phyloP scores from a whole-genome alignment of 2,888 invertebrate species.

The Tachystola acroxantha region DNA sequence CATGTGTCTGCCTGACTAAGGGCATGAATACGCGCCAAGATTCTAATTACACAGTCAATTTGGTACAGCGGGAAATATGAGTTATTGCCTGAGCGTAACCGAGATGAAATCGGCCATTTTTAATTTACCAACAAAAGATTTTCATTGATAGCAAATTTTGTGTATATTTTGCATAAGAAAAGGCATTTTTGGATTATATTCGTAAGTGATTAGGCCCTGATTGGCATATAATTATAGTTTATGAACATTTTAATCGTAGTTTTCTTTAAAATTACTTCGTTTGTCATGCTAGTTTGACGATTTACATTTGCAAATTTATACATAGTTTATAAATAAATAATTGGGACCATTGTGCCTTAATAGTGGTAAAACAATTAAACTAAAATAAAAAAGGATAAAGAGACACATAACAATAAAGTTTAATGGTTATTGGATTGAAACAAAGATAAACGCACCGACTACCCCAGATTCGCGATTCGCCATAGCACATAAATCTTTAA shows the following conservation, averaged over 20 bases:
- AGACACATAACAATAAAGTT: background rate
- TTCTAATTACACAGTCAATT: conserved; percentile 76
- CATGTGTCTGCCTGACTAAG: conserved; percentile 56
- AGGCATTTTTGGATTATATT: conserved; percentile 40
- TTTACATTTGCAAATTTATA: background rate
- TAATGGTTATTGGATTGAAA: background rate
- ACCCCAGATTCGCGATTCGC: conserved; percentile 11
- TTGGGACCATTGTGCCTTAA: no score
- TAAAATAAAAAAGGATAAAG: no score
- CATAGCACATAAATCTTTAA: conserved; percentile 1
- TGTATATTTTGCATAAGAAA: conserved; percentile 52
- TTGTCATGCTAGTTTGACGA: background rate
- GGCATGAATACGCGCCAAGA: conserved; percentile 55
- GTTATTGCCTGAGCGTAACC: conserved; percentile 64
- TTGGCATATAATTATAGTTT: conserved; percentile 37
- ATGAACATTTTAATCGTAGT: conserved; percentile 5
- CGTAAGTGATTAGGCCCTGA: conserved; percentile 47
- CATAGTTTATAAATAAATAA: no score
- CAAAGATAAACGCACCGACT: conserved; percentile 6
- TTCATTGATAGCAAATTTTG: conserved; percentile 34
- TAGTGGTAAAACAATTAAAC: no score
- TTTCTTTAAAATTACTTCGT: conserved; percentile 1
- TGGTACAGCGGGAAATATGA: conserved; percentile 67
- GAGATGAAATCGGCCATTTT: conserved; percentile 65
- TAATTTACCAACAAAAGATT: conserved; percentile 45